Conservation (phyloP, 2,113 vertebrate genomes). For the Uropsilus gracilis region DNA sequence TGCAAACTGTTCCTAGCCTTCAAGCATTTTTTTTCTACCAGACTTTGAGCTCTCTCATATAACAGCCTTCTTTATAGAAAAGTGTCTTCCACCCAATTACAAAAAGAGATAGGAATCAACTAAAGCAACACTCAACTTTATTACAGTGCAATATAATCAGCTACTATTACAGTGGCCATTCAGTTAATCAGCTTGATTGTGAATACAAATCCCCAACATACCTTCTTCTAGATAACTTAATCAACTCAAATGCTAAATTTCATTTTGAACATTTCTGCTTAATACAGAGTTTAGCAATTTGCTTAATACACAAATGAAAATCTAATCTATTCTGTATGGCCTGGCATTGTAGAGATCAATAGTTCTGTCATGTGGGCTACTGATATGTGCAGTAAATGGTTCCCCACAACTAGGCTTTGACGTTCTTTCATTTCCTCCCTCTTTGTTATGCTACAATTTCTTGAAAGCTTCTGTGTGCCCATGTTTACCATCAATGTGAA, state of each 20-base stretch:
- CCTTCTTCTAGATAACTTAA: conserved; percentile 24
- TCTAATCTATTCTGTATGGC: not conserved
- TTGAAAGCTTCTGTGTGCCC: not conserved
- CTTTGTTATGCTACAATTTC: not conserved
- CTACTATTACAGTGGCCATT: not conserved
- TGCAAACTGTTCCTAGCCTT: not conserved
- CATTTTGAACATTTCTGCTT: conserved; percentile 40
- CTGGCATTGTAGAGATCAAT: conserved; percentile 38
- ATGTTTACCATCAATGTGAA: not conserved
- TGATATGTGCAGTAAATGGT: not conserved
- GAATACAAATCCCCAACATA: not conserved
- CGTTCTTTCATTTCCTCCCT: not conserved
- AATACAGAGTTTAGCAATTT: not conserved
- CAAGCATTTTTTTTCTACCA: not conserved
- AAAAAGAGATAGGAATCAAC: not conserved
- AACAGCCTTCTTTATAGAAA: not conserved
- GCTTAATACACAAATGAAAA: not conserved
- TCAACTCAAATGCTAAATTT: conserved; percentile 37
- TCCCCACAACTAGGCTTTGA: not conserved
- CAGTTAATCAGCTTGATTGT: not conserved
- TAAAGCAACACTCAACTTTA: not conserved
- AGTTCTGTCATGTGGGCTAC: not conserved
- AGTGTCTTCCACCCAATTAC: not conserved
- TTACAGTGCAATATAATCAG: not conserved
- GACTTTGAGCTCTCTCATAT: not conserved